These are phyloP conservation scores for Enoplosus armatus DNA, from an alignment of 2,797 vertebrate genomes.

Conservation along the genomic window DNA sequence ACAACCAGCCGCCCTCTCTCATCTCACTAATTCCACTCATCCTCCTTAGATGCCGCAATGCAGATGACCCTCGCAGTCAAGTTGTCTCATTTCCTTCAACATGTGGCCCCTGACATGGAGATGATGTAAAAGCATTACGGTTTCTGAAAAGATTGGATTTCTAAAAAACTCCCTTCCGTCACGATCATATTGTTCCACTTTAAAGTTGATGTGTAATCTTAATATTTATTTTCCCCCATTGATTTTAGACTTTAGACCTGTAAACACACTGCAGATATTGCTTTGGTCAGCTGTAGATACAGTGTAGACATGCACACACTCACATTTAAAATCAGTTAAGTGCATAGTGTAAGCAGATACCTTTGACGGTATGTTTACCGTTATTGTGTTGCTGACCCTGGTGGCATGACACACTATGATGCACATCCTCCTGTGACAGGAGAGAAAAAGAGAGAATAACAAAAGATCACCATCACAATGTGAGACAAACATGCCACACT, in stretches of 20 bases:
- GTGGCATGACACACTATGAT: background rate
- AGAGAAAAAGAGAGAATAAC: conserved; percentile 18
- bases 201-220: background rate
- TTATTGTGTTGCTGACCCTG: conserved; percentile 27
- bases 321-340: background rate
- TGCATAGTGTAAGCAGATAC: background rate
- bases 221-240: background rate
- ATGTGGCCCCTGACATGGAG: conserved; percentile 9
- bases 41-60: conserved; percentile 30
- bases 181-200: background rate
- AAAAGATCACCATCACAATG: conserved; percentile 11
- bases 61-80: conserved; percentile 47
- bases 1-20: conserved; percentile 45
- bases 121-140: background rate
- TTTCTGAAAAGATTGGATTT: conserved; percentile 7
- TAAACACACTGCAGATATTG: conserved; percentile 1
- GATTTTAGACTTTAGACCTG: background rate
- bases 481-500: conserved; percentile 19
- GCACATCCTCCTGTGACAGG: conserved; percentile 10
- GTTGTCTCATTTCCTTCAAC: conserved; percentile 38
- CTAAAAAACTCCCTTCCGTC: background rate
- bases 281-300: background rate
- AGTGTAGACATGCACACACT: background rate
- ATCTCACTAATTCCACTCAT: conserved; percentile 29
- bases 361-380: conserved; percentile 12